These are phyloP conservation scores for Sebastolobus altivelis DNA, from an alignment of 2,797 vertebrate genomes.

Conservation along the genomic window DNA sequence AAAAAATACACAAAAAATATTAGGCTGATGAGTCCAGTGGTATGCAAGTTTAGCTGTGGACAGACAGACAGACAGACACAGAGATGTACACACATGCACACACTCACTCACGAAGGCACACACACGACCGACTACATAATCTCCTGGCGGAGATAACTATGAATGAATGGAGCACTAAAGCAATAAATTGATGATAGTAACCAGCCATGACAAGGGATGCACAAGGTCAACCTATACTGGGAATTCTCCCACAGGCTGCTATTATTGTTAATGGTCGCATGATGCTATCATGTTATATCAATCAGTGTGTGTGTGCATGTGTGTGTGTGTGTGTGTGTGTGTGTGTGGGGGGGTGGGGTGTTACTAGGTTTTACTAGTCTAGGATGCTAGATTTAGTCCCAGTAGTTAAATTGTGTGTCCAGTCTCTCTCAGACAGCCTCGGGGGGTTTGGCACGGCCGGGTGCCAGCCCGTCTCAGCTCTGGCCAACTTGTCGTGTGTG, in stretches of 20 bases:
- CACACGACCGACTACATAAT: background rate
- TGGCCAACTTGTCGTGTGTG: constrained; percentile 66
- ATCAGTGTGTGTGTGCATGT: constrained; percentile 48
- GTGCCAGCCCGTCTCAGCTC: constrained; percentile 68
- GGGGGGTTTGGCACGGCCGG: constrained; percentile 64
- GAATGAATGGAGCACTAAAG: constrained; percentile 35
- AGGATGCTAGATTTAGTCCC: constrained; percentile 50
- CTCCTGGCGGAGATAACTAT: background rate
- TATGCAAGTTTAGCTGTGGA: too few species aligned
- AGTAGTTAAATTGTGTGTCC: constrained; percentile 68
- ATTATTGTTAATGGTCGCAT: constrained; percentile 62
- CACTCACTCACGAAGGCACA: background rate
- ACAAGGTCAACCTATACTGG: constrained; percentile 38
- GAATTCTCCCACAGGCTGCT: constrained; percentile 60
- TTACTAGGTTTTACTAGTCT: constrained; percentile 25
- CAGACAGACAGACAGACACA: background rate
- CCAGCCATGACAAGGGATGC: constrained; percentile 47
- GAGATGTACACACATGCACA: background rate
- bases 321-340: constrained; percentile 17
- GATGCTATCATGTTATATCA: constrained; percentile 63
- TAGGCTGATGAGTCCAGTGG: too few species aligned
- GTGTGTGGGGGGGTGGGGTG: constrained; percentile 9
- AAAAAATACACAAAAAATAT: too few species aligned
- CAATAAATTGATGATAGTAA: constrained; percentile 39
- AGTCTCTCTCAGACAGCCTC: constrained; percentile 67